These are phyloP conservation scores for Xyliphius kryptos DNA, from an alignment of 2,113 vertebrate genomes.

Conservation along the genomic window DNA sequence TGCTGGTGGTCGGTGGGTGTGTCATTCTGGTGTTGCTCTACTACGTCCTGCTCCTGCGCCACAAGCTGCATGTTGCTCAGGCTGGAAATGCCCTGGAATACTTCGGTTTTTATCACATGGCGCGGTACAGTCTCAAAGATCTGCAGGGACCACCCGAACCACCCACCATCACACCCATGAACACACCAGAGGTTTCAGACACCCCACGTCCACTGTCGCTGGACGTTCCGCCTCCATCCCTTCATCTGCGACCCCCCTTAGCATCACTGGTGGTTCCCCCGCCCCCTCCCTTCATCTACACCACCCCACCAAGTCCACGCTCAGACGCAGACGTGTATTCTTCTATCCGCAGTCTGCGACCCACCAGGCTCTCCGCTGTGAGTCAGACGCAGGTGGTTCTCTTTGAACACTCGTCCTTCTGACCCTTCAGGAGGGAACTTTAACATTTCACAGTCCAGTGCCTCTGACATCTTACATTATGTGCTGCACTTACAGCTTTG, in stretches of 20 bases:
- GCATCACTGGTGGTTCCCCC: conserved; percentile 23
- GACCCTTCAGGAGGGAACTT: conserved; percentile 32
- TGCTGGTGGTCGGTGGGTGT: conserved; percentile 55
- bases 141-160: conserved; percentile 3
- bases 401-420: conserved; percentile 68
- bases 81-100: conserved; percentile 57
- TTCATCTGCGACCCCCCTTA: conserved; percentile 11
- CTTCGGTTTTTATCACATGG: conserved; percentile 59
- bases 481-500: background rate
- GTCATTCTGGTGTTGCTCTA: conserved; percentile 60
- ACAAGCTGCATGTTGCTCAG: conserved; percentile 52
- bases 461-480: background rate
- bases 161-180: conserved; percentile 1
- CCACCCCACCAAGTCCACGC: conserved; percentile 61
- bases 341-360: conserved; percentile 53
- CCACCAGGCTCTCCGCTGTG: conserved; percentile 53
- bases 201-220: conserved; percentile 24
- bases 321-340: conserved; percentile 62
- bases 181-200: conserved; percentile 28
- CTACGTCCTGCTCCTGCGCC: conserved; percentile 54
- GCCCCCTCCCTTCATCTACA: conserved; percentile 49
- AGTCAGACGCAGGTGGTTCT: conserved; percentile 63
- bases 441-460: conserved; percentile 4
- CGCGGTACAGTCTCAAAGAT: conserved; percentile 58
- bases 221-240: conserved; percentile 20